Percentiles rank a stretch among this genome's conserved stretches.
Evolutionary conservation across 2,797 vertebrate genomes (phyloP).

Genomic region (Microctenopoma stevenorrisi): DNA sequence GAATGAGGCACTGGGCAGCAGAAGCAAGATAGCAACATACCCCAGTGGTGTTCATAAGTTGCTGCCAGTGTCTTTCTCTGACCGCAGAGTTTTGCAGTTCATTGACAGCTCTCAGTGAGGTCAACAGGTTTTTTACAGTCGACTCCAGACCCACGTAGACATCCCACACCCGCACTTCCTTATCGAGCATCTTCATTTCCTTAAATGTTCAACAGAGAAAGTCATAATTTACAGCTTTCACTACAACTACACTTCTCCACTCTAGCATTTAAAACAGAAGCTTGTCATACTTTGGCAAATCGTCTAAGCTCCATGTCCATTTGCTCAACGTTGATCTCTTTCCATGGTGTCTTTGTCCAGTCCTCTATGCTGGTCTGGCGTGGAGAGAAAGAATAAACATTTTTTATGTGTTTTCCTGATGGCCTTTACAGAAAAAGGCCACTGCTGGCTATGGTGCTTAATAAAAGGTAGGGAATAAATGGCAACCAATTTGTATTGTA

Average conservation of each 20-base stretch:
- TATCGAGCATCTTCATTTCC: constrained; percentile 86
- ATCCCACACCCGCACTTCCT: constrained; percentile 82
- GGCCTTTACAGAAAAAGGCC: neutral
- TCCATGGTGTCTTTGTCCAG: constrained; percentile 90
- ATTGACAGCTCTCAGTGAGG: constrained; percentile 85
- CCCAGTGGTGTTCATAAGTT: constrained; percentile 83
- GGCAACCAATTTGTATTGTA: neutral
- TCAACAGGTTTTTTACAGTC: constrained; percentile 82
- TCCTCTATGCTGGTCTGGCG: constrained; percentile 86
- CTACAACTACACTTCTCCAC: neutral
- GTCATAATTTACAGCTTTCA: neutral
- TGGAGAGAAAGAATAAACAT: constrained; percentile 6
- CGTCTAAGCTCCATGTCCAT: constrained; percentile 90
- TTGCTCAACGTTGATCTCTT: constrained; percentile 91
- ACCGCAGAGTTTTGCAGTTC: constrained; percentile 82
- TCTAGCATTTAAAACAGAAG: fast-evolving
- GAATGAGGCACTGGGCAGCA: constrained; percentile 11
- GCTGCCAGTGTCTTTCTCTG: constrained; percentile 83
- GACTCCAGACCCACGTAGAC: constrained; percentile 80
- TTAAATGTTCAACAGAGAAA: constrained; percentile 31
- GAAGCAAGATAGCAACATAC: constrained; percentile 40
- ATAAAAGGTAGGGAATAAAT: neutral
- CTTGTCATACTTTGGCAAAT: constrained; percentile 85
- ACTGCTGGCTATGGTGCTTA: neutral
- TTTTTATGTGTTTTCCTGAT: constrained; percentile 6